These are phyloP conservation scores for Corella eumyota DNA, from an alignment of 23 tunicate species.

Conservation along the genomic window DNA sequence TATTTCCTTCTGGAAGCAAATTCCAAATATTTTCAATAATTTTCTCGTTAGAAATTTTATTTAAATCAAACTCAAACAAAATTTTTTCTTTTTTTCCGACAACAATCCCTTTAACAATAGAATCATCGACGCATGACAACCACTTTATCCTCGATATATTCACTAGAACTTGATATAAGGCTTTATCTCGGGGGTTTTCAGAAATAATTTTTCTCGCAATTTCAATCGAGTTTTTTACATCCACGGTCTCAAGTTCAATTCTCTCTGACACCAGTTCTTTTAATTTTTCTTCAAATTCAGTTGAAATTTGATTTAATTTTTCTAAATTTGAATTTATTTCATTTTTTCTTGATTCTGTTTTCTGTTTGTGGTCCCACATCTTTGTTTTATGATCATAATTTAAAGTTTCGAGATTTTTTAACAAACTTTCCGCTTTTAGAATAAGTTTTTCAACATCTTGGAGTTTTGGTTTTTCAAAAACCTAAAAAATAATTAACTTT, in stretches of 20 bases:
- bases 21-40: not conserved
- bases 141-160: conserved; percentile 3
- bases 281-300: not conserved
- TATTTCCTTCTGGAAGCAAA: not conserved
- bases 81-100: too few species aligned
- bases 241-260: not conserved
- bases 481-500: too few species aligned
- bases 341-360: not conserved
- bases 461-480: too few species aligned
- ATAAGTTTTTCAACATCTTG: too few species aligned
- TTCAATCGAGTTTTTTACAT: not conserved
- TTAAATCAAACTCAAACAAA: not conserved
- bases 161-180: not conserved
- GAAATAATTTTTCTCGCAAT: not conserved
- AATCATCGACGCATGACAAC: not conserved
- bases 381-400: too few species aligned
- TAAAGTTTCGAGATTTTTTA: too few species aligned
- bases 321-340: not conserved
- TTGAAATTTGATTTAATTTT: not conserved
- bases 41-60: not conserved
- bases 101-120: not conserved
- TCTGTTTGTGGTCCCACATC: not conserved
- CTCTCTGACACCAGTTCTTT: not conserved
- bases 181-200: not conserved
- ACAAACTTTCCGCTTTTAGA: too few species aligned